Evolutionary conservation across 2,797 vertebrate species (phyloP).

Genomic region (Microhierax caerulescens): DNA sequence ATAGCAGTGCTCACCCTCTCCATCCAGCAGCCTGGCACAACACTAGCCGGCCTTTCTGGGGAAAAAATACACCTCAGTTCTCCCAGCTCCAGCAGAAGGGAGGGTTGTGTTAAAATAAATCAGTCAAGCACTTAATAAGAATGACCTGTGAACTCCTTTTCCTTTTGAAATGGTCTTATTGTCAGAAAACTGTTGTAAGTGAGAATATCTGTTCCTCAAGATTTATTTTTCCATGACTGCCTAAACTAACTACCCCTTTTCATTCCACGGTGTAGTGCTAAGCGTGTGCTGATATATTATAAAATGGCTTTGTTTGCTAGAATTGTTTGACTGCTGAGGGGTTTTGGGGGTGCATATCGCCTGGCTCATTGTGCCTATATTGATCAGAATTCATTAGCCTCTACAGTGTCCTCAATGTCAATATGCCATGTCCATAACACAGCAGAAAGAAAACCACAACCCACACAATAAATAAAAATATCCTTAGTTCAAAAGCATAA

Average conservation of each 20-base stretch:
- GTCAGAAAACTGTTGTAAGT: conserved; percentile 22
- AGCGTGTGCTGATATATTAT: neutral
- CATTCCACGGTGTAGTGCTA: neutral
- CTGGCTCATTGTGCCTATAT: neutral
- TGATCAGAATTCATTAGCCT: conserved; percentile 35
- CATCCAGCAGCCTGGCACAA: neutral
- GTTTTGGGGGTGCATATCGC: neutral
- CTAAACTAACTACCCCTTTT: neutral
- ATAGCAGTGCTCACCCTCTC: neutral
- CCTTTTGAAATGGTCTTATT: conserved; percentile 27
- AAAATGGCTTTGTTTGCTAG: conserved; percentile 21
- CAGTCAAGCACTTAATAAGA: conserved; percentile 53
- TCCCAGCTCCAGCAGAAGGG: neutral
- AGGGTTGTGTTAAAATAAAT: conserved; percentile 42
- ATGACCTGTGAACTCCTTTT: conserved; percentile 45
- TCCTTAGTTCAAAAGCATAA: neutral
- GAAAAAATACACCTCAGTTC: neutral
- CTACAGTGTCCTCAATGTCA: neutral
- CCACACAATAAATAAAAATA: neutral
- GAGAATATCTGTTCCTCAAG: conserved; percentile 23
- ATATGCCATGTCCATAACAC: neutral
- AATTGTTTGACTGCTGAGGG: neutral
- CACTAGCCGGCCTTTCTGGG: neutral
- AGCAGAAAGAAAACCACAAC: rapidly evolving
- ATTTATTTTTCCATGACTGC: conserved; percentile 4